phyloP scores from a whole-genome alignment of 2,888 invertebrate species.

The Atherix ibis region DNA sequence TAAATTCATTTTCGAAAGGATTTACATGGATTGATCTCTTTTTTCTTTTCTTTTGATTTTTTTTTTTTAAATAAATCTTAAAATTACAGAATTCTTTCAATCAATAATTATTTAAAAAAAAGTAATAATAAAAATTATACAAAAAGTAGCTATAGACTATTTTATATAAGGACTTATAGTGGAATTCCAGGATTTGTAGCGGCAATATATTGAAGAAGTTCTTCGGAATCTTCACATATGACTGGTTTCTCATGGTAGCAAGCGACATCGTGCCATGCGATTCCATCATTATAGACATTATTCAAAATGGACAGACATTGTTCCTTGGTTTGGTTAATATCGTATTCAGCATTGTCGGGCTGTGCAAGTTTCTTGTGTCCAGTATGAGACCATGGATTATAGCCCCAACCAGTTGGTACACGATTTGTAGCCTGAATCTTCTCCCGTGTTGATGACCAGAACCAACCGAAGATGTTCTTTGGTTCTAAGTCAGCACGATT shows the following conservation, averaged over 20 bases:
- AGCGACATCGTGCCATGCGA: conserved; percentile 87
- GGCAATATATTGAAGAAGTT: conserved; percentile 69
- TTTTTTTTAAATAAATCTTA: too few relatives aligned
- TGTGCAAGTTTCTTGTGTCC: conserved; percentile 80
- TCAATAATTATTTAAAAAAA: too few relatives aligned
- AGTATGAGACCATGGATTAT: conserved; percentile 82
- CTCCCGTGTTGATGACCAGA: conserved; percentile 82
- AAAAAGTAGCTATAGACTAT: conserved; percentile 6
- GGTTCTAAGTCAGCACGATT: conserved; percentile 73
- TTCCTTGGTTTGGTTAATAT: conserved; percentile 74
- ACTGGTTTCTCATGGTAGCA: conserved; percentile 88
- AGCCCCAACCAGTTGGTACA: conserved; percentile 40
- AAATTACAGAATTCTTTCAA: conserved; percentile 5
- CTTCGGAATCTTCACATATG: conserved; percentile 80
- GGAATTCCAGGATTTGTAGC: conserved; percentile 71
- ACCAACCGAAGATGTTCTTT: conserved; percentile 75
- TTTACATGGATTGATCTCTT: too few relatives aligned
- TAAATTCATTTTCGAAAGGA: too few relatives aligned
- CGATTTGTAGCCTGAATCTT: conserved; percentile 72
- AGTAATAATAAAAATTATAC: conserved; percentile 6
- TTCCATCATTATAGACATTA: conserved; percentile 86
- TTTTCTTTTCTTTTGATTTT: too few relatives aligned
- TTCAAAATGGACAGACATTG: conserved; percentile 76
- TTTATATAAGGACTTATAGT: conserved; percentile 47
- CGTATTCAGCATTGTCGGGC: conserved; percentile 83